Conservation (phyloP, 1,140 invertebrate genomes). For the Drosophila oshimai region DNA sequence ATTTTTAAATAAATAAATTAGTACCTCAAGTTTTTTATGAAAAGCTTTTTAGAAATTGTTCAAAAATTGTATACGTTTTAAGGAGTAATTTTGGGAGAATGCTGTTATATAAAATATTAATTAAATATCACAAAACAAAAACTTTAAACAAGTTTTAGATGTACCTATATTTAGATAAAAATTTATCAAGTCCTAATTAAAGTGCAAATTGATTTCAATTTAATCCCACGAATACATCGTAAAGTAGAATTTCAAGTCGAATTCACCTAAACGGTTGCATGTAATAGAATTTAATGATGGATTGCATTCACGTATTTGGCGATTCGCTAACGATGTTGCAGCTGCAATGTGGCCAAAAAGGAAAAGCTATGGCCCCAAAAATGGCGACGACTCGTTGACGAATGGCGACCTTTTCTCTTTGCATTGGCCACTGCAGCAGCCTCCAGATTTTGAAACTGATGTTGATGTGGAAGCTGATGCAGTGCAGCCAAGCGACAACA, state of each 20-base stretch:
- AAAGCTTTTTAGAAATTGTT: too few relatives aligned
- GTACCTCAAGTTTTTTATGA: too few relatives aligned
- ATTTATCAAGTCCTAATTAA: too few relatives aligned
- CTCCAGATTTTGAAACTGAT: slow-evolving; percentile 3
- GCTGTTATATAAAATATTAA: too few relatives aligned
- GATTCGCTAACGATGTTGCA: slow-evolving; percentile 54
- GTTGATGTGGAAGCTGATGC: slow-evolving; percentile 36
- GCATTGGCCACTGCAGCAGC: slow-evolving; percentile 39
- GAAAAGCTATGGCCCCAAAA: slow-evolving; percentile 29
- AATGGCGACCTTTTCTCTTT: slow-evolving; percentile 46
- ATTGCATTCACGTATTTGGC: slow-evolving; percentile 51
- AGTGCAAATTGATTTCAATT: neutral
- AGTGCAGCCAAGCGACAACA: slow-evolving; percentile 58
- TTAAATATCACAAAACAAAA: too few relatives aligned
- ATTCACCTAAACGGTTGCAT: slow-evolving; percentile 28
- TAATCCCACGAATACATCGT: neutral
- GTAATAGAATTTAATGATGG: slow-evolving; percentile 60
- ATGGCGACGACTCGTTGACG: slow-evolving; percentile 52
- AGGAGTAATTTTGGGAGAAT: too few relatives aligned
- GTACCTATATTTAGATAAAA: too few relatives aligned
- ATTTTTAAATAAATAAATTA: too few relatives aligned
- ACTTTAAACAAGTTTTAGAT: too few relatives aligned
- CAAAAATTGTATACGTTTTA: too few relatives aligned
- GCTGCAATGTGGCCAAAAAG: slow-evolving; percentile 9
- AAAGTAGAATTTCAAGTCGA: neutral